Percentiles rank a stretch among this genome's conserved stretches.
Conservation (phyloP, 2,888 invertebrate species). For the Arenicola marina region DNA sequence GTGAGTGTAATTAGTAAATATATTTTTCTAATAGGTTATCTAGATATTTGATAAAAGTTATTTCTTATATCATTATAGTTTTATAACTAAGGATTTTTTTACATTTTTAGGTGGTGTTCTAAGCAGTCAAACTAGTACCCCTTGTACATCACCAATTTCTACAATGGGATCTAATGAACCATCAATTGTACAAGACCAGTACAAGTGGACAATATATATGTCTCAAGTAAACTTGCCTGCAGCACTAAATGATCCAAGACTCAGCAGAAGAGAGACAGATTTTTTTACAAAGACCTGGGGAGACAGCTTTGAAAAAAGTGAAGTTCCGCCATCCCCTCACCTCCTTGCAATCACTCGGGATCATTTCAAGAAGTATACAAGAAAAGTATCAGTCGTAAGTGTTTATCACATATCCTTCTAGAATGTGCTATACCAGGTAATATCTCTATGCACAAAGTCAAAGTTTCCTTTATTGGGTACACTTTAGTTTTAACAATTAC, state of each 20-base stretch:
- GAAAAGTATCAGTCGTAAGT: constrained; percentile 67
- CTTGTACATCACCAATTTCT: not conserved
- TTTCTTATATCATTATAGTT: not conserved
- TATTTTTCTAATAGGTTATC: not conserved
- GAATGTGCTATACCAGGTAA: too few relatives aligned
- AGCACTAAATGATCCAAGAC: constrained; percentile 89
- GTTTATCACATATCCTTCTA: too few relatives aligned
- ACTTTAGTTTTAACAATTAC: too few relatives aligned
- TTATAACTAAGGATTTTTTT: not conserved
- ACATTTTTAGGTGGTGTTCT: not conserved
- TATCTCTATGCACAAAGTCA: too few relatives aligned
- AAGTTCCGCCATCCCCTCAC: constrained; percentile 77
- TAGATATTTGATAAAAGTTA: too few relatives aligned
- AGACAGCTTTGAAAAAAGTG: constrained; percentile 84
- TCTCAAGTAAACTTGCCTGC: constrained; percentile 94
- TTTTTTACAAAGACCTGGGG: constrained; percentile 99
- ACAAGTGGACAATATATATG: constrained; percentile 81
- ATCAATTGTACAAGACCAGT: constrained; percentile 55
- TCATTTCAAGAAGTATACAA: constrained; percentile 86
- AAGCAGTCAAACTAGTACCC: not conserved
- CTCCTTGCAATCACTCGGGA: constrained; percentile 80
- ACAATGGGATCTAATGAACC: constrained; percentile 35
- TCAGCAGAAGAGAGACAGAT: constrained; percentile 73
- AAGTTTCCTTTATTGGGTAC: too few relatives aligned
- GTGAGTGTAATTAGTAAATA: not conserved